These are phyloP conservation scores for Epizoanthus stellaris DNA, from an alignment of 92 coral and sea anemone genomes.

Conservation along the genomic window DNA sequence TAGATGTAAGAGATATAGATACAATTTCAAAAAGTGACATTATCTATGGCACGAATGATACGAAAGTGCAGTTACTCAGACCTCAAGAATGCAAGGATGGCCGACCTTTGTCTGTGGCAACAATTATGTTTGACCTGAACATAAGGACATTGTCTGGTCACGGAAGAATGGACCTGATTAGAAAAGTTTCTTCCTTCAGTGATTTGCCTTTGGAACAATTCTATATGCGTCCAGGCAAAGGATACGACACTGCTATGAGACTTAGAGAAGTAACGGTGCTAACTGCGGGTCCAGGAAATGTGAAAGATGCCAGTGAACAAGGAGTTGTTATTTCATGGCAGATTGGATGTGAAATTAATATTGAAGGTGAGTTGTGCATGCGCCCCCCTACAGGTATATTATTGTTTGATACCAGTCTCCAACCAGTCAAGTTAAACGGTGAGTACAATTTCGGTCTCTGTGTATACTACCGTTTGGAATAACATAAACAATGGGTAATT, in stretches of 20 bases:
- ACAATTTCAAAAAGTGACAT: slow-evolving; percentile 57
- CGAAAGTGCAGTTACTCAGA: slow-evolving; percentile 69
- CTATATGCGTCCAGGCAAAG: slow-evolving; percentile 86
- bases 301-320: slow-evolving; percentile 80
- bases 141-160: slow-evolving; percentile 79
- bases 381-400: too few relatives aligned
- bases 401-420: too few relatives aligned
- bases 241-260: slow-evolving; percentile 87
- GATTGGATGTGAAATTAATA: slow-evolving; percentile 86
- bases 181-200: slow-evolving; percentile 72
- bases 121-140: slow-evolving; percentile 88
- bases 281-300: slow-evolving; percentile 97
- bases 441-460: too few relatives aligned
- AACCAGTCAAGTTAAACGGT: too few relatives aligned
- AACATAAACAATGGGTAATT: too few relatives aligned
- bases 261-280: slow-evolving; percentile 81
- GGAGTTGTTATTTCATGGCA: slow-evolving; percentile 95
- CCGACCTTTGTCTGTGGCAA: slow-evolving; percentile 84
- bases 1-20: slow-evolving; percentile 81
- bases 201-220: slow-evolving; percentile 59
- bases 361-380: slow-evolving; percentile 64
- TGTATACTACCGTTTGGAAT: too few relatives aligned
- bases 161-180: slow-evolving; percentile 70
- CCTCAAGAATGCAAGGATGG: slow-evolving; percentile 76
- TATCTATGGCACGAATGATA: slow-evolving; percentile 62